Percentiles rank a stretch among this genome's conserved stretches.
phyloP scores from a whole-genome alignment of 1,140 invertebrate genomes.

The Lordiphosa stackelbergi region DNA sequence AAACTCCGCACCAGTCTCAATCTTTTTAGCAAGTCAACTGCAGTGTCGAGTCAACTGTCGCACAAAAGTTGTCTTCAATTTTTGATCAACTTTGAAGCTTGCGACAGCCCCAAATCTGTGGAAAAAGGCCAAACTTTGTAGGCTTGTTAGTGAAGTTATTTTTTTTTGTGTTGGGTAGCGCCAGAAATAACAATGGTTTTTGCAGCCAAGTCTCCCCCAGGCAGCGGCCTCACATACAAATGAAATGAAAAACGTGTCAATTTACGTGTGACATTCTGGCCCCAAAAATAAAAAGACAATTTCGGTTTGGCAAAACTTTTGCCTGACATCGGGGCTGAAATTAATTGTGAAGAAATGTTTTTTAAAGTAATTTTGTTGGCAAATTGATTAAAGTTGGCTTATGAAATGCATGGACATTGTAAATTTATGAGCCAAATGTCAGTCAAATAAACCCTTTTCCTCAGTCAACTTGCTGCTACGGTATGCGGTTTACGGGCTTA shows the following conservation, averaged over 20 bases:
- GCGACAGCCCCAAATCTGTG: conserved; percentile 8
- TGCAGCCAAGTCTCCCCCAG: background rate
- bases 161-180: conserved; percentile 23
- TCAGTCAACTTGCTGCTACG: conserved; percentile 1
- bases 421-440: conserved; percentile 35
- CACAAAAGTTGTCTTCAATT: conserved; percentile 45
- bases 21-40: conserved; percentile 8
- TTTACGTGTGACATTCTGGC: conserved; percentile 39
- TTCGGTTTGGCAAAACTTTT: background rate
- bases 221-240: conserved; percentile 23
- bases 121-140: conserved; percentile 35
- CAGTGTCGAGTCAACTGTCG: background rate
- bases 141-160: conserved; percentile 50
- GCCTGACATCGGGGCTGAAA: conserved; percentile 7
- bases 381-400: conserved; percentile 25
- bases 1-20: conserved; percentile 22
- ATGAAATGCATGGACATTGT: conserved; percentile 20
- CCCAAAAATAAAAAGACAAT: conserved; percentile 24
- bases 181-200: conserved; percentile 11
- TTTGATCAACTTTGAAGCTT: conserved; percentile 41
- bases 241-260: conserved; percentile 58
- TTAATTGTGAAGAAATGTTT: background rate
- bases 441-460: conserved; percentile 28
- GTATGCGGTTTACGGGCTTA: conserved; percentile 56
- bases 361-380: conserved; percentile 1